Evolutionary conservation across 2,888 invertebrate genomes (phyloP), one percentile per base, ranked within the genome.

Genomic region (Caradrina clavipalpis): DNA sequence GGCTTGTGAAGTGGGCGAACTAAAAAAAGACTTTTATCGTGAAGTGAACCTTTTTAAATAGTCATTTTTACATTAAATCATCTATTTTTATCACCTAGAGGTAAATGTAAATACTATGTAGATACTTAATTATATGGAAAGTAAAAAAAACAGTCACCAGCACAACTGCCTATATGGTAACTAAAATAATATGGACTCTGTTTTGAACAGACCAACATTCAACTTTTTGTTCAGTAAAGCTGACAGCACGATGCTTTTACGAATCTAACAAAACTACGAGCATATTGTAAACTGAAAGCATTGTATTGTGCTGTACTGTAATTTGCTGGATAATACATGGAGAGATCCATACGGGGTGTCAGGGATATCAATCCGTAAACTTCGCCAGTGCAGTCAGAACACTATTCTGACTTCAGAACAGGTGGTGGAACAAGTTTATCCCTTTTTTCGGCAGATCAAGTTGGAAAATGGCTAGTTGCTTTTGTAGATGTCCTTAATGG

Each of bases 211-310:
- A 50, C 58, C 39, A 69, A 62, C 60, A 19, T 53, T 11, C 53
- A 62, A 55, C 69, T 73, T 73, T 66, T 21, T 61, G 55, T 72
- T 50, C 42, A 45, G 49, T n/a, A 49, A 42, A 45, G 31, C 35
- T 35, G n/a, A 54, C 19, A n/a, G 11, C 31, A 42, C 13, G 35
- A 49, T 60, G 74, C 67, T 67, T 67, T 31, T 55, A 56, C 73
- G 67, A 59, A 56, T 73, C n/a, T 45, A 55, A 51, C 59, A 13
- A 56, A 56, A 60, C 55, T 56, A 47, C 59, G 19, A 21, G 39
- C n/a, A 49, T 56, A 56, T 57, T 74, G 39, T 67, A 47, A 56
- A 60, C 39, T 47, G n/a, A 21, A 50, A 42, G 50, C 59, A 47
- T 35, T 47, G n/a, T 31, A 3, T 47, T 26, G 7, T 47, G 56